Base-by-base conservation (phyloP, 53 echinoderm and acorn worm species). In the Pentamera pediparva region DNA sequence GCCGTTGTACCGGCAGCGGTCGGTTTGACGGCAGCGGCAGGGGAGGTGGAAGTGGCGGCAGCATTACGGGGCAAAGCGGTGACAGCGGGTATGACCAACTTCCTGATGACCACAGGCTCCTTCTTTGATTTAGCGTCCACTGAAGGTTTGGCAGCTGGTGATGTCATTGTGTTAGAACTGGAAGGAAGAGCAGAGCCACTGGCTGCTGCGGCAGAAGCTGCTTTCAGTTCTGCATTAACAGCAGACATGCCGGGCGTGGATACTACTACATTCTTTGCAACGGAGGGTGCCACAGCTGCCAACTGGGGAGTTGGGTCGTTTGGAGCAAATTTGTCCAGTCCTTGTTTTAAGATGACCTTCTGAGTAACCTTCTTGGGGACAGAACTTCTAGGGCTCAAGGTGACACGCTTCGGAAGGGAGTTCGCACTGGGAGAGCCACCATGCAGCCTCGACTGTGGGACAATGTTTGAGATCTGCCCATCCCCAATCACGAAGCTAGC, bases 351-450 rank as follows among this genome's bases (percentile, higher is more conserved):
- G n/a, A n/a, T n/a, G 11, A 67, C 67, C 28, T 40, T 32, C 15
- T 43, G 45, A 4, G 67, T 38, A 45, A 43, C 45, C 45, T 43
- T 67, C 7, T 30, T 29, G 27, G 41, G 41, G 18, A 41, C 40
- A 43, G 67, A 67, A 26, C 67, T 67, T n/a, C n/a, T n/a, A 0
- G 67, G 67, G 38, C 67, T 67, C 41, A 67, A 67, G 67, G 67
- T 67, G 43, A 67, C 45, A 41, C 67, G 67, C 39, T 67, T 67
- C 19, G 40, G 67, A 4, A 67, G 41, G 5, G 67, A 30, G 25
- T 65, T 65, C 18, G 40, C 4, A 38, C 39, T 65, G 40, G 65
- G 20, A 6, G 28, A 24, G 6, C 54, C 54, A 54, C 25, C 24
- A 54, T 0, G 24, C 9, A 28, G 54, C 28, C 25, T 3, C 27